Conservation (phyloP, 2,113 vertebrate genomes). For the Halichoeres trimaculatus region DNA sequence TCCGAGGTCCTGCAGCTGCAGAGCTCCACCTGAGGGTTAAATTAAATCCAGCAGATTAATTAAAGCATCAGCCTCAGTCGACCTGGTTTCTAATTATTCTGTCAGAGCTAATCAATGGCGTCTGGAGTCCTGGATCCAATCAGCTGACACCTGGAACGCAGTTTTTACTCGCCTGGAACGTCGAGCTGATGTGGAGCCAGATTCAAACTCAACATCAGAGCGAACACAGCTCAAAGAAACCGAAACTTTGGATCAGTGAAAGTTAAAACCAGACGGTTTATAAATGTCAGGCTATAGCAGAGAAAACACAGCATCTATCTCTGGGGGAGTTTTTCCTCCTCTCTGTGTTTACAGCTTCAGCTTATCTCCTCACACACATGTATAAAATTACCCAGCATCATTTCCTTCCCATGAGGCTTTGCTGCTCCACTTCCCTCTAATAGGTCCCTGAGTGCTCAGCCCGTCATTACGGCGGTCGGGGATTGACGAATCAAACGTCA, state of each 20-base stretch:
- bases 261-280: too few relatives aligned
- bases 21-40: not conserved
- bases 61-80: conserved; percentile 4
- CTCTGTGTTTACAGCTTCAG: not conserved
- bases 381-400: conserved; percentile 30
- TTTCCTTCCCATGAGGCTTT: conserved; percentile 50
- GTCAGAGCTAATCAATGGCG: conserved; percentile 14
- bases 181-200: not conserved
- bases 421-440: conserved; percentile 47
- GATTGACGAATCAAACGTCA: not conserved
- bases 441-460: conserved; percentile 43
- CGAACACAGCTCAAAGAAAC: not conserved
- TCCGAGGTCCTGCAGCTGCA: not conserved
- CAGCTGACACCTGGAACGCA: not conserved
- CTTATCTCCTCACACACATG: not conserved
- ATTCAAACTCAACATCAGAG: not conserved
- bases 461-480: not conserved
- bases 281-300: too few relatives aligned
- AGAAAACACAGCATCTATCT: not conserved
- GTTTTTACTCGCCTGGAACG: not conserved
- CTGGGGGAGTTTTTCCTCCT: not conserved
- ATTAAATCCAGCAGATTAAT: conserved; percentile 15
- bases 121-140: not conserved
- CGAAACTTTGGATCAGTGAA: too few relatives aligned
- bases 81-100: conserved; percentile 32